Percentiles rank a stretch among this genome's conserved stretches.
These are phyloP conservation scores for Periophthalmus modestus DNA, from an alignment of 2,113 vertebrate species.

Conservation along the genomic window DNA sequence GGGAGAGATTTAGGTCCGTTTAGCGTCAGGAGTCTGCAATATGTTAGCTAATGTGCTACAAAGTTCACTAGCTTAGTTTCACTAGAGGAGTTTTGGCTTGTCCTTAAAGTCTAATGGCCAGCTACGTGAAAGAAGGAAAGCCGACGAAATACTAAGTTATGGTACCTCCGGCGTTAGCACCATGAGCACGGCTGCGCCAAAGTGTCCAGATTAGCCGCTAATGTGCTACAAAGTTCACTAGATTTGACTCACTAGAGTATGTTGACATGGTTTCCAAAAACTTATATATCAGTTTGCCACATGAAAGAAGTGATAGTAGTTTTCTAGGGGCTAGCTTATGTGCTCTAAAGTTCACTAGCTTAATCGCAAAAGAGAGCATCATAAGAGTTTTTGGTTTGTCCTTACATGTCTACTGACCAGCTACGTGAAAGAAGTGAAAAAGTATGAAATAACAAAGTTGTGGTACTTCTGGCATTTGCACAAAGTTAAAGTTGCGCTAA, in stretches of 20 bases:
- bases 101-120: neutral
- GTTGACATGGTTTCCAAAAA: neutral
- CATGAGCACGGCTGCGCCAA: neutral
- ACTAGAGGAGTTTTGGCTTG: constrained; percentile 33
- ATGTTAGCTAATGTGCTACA: constrained; percentile 53
- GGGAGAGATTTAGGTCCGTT: constrained; percentile 32
- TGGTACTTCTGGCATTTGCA: constrained; percentile 12
- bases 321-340: neutral
- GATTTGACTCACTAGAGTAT: constrained; percentile 59
- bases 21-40: constrained; percentile 32
- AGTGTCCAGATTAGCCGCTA: neutral
- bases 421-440: no score
- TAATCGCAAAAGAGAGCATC: no score
- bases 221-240: constrained; percentile 1
- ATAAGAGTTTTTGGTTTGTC: neutral
- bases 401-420: no score
- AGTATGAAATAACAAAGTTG: no score
- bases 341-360: no score
- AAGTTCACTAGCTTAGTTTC: constrained; percentile 69
- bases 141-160: neutral
- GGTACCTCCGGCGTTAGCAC: constrained; percentile 15
- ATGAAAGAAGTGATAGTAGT: no score
- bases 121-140: constrained; percentile 12
- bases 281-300: no score
- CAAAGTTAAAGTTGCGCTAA: neutral